Evolutionary conservation across 2,113 vertebrate species (phyloP).

Genomic region (Oreocharis arfaki): DNA sequence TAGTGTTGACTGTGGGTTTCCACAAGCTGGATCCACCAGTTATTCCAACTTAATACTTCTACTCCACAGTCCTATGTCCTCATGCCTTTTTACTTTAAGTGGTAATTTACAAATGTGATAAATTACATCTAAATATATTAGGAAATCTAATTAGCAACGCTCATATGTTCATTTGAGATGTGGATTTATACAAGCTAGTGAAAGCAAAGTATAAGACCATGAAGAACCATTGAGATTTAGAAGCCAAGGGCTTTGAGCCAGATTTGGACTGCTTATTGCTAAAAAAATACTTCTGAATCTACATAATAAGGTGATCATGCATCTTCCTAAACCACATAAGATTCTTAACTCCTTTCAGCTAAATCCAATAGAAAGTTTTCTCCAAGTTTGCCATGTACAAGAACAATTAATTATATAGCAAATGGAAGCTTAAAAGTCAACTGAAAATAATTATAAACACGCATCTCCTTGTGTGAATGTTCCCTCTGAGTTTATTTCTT

Average conservation of each 20-base stretch:
- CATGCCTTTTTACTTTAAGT: neutral
- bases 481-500: neutral
- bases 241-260: neutral
- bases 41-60: neutral
- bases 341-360: neutral
- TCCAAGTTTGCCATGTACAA: neutral
- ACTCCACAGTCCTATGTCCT: neutral
- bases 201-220: neutral
- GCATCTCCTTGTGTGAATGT: neutral
- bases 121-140: neutral
- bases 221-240: neutral
- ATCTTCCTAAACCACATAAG: neutral
- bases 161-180: neutral
- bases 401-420: neutral
- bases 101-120: neutral
- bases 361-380: neutral
- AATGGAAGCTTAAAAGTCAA: constrained; percentile 12
- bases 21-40: neutral
- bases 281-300: neutral
- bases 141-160: neutral
- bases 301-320: neutral
- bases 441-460: neutral
- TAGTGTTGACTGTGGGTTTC: neutral
- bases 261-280: neutral
- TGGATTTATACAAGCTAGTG: neutral